These are phyloP conservation scores for Orthosia gracilis DNA, from an alignment of 2,888 invertebrate genomes.

Conservation along the genomic window DNA sequence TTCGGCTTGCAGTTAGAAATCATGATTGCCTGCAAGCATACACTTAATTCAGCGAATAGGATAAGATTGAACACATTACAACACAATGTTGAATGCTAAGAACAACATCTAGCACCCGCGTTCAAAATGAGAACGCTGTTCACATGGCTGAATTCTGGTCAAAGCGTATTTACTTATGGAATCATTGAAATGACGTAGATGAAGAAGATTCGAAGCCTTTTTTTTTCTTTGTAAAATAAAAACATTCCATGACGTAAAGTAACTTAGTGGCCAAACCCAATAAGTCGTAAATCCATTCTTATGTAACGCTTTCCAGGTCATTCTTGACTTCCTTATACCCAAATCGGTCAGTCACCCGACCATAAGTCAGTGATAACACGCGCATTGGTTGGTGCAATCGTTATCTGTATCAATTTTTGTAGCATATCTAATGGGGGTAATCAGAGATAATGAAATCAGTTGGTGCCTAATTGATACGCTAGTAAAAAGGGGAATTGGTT, in stretches of 20 bases:
- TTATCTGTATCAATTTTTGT: slow-evolving; percentile 19
- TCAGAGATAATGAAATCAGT: slow-evolving; percentile 16
- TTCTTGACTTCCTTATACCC: slow-evolving; percentile 15
- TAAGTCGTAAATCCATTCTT: slow-evolving; percentile 16
- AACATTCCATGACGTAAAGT: background rate
- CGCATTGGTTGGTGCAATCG: slow-evolving; percentile 31
- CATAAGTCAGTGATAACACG: slow-evolving; percentile 33
- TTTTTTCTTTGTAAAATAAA: too few species aligned
- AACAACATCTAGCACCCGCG: too few species aligned
- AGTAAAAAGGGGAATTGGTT: background rate
- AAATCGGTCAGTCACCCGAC: slow-evolving; percentile 48
- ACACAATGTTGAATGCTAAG: too few species aligned
- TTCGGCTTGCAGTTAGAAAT: too few species aligned
- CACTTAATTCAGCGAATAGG: too few species aligned
- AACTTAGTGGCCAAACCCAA: background rate
- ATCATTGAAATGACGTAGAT: too few species aligned
- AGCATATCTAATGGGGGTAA: slow-evolving; percentile 13
- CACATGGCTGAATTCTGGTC: too few species aligned
- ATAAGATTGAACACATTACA: too few species aligned
- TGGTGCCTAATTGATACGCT: background rate
- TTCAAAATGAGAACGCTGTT: too few species aligned
- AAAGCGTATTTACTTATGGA: too few species aligned
- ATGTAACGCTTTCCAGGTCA: slow-evolving; percentile 35
- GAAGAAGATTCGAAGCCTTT: too few species aligned
- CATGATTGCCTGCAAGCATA: too few species aligned